Base-by-base conservation (phyloP, 2,113 vertebrate genomes). In the Theristicus caerulescens region DNA sequence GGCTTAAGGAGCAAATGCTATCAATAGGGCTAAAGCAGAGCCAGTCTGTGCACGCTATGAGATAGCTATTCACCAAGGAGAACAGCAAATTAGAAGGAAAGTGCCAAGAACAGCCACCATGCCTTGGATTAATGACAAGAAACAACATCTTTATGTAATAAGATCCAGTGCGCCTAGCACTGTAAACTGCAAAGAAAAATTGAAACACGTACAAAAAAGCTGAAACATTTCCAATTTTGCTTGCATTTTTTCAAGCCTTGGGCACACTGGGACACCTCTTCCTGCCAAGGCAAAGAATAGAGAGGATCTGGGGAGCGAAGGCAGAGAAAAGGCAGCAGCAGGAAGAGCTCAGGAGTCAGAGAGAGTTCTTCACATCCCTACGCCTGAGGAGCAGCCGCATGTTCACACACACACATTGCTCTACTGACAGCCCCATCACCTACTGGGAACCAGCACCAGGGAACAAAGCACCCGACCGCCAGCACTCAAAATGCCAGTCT, bases 121-220 rank as follows among this genome's bases (percentile, higher is more conserved):
- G 95, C 70, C 49, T 97, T 97, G 96, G 86, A 97, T 92, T 95
- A 96, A 97, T 95, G 93, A 96, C 96, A 96, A 96, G 96, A 96
- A 97, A 90, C 82, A 96, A 95, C 85, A 88, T 95, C 86, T 96
- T 96, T 94, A 93, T 96, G 81, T 86, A 95, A 95, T 86, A 96
- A 88, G 66, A 97, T 95, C 96, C 96, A 97, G 92, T 52, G 79
- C 0, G 69, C 96, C 94, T 97, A 96, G 95, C 92, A 62, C 86
- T 93, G 82, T 96, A 95, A 96, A 94, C 95, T 96, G 95, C 94
- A 95, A 97, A 87, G 80, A 73, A 92, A 97, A 97, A 94, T 86
- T 83, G 86, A 97, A 94, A 96, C 70, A 92, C 6, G 85, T 85
- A 94, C 70, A 91, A 91, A 94, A 97, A 97, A 72, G n/a, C 69